Evolutionary conservation across 2,797 vertebrate species (phyloP).

Genomic region (Cryptoprocta ferox): DNA sequence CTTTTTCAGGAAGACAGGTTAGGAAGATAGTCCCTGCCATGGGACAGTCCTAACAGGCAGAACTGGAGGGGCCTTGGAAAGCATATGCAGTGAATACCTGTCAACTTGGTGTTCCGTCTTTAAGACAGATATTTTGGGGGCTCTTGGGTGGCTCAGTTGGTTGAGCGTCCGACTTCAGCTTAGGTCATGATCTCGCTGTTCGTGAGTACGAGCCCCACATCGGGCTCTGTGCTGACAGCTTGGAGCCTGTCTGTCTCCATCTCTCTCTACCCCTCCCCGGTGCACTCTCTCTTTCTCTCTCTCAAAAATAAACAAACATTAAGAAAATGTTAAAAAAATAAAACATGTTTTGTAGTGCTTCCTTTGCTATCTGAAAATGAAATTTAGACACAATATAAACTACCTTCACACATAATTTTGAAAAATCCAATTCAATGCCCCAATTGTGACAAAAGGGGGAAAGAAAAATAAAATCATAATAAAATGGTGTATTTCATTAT

Average conservation of each 20-base stretch:
- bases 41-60: neutral
- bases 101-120: neutral
- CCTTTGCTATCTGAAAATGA: slow-evolving; percentile 48
- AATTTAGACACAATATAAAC: slow-evolving; percentile 47
- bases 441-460: slow-evolving; percentile 45
- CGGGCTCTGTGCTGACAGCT: too few species aligned
- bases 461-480: slow-evolving; percentile 16
- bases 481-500: slow-evolving; percentile 50
- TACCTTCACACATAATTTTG: neutral
- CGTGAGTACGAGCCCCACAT: too few species aligned
- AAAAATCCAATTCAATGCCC: neutral
- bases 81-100: neutral
- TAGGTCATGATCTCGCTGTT: too few species aligned
- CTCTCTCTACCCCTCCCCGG: too few species aligned
- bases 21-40: neutral
- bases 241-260: too few species aligned
- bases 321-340: too few species aligned
- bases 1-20: neutral
- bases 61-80: neutral
- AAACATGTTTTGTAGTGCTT: neutral
- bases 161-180: too few species aligned
- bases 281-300: too few species aligned
- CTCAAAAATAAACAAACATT: too few species aligned
- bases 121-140: neutral
- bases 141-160: too few species aligned